Evolutionary conservation across 2,113 vertebrate species (phyloP).

Genomic region (Catharus minimus): DNA sequence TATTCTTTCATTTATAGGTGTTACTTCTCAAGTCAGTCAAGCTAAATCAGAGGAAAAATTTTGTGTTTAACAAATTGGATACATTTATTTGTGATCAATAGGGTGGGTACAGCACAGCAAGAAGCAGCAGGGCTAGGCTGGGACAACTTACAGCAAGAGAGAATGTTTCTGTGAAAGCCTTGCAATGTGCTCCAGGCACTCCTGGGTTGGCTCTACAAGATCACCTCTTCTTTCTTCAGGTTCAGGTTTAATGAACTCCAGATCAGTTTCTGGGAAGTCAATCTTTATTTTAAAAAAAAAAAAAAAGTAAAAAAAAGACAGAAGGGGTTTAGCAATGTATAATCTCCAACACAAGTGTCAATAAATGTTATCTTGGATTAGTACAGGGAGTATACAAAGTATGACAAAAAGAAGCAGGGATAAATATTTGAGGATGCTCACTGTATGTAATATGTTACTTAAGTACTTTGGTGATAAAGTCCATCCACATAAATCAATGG

Average conservation of each 20-base stretch:
- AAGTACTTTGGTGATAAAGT: neutral
- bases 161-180: slow-evolving; percentile 48
- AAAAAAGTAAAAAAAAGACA: fast-evolving
- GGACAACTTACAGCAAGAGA: slow-evolving; percentile 62
- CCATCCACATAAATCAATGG: neutral
- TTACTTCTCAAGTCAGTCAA: neutral
- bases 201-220: neutral
- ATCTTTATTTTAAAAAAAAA: slow-evolving; percentile 21
- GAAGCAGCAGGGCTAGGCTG: neutral
- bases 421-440: neutral
- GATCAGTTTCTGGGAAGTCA: slow-evolving; percentile 58
- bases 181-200: slow-evolving; percentile 60
- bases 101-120: neutral
- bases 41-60: neutral
- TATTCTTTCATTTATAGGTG: neutral
- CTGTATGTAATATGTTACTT: neutral
- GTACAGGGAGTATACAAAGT: neutral
- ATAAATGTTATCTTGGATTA: neutral
- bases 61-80: neutral
- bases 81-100: neutral
- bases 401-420: neutral
- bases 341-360: neutral
- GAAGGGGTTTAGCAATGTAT: neutral
- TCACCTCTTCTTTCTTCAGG: slow-evolving; percentile 12
- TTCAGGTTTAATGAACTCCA: slow-evolving; percentile 49